Percentiles rank a stretch among this genome's conserved stretches.
phyloP scores from a whole-genome alignment of 2,888 invertebrate genomes.

The Lepidocyrtoides sp. region DNA sequence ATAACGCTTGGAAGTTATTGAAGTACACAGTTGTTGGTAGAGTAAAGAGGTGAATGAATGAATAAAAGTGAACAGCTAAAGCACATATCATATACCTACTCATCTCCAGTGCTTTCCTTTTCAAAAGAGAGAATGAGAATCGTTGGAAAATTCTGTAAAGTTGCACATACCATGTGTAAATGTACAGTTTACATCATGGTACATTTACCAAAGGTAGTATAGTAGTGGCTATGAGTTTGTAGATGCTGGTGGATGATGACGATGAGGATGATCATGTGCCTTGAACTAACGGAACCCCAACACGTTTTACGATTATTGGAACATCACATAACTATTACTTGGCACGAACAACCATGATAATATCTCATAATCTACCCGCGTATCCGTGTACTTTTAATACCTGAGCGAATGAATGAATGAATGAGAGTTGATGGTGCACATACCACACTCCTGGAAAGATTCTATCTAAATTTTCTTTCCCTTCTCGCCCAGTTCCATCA shows the following conservation, averaged over 20 bases:
- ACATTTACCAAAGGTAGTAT: too few species aligned
- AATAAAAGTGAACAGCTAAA: neutral
- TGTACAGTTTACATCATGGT: neutral
- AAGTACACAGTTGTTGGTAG: neutral
- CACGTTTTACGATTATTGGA: conserved; percentile 83
- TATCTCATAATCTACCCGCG: conserved; percentile 65
- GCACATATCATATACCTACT: neutral
- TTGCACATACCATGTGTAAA: neutral
- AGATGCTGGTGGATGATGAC: neutral
- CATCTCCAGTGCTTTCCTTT: neutral
- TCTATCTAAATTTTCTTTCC: conserved; percentile 33
- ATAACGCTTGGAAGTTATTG: neutral
- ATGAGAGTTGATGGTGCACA: neutral
- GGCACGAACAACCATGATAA: conserved; percentile 77
- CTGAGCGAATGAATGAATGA: conserved; percentile 37
- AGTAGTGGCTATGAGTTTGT: too few species aligned
- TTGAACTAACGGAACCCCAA: conserved; percentile 47
- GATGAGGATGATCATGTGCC: conserved; percentile 12
- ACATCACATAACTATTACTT: conserved; percentile 81
- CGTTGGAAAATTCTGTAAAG: neutral
- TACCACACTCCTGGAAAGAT: conserved; percentile 35
- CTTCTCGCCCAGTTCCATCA: conserved; percentile 11
- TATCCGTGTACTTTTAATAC: conserved; percentile 47
- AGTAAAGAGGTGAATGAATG: conserved; percentile 6
- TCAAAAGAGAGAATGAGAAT: neutral